Conservation (phyloP, 1,140 invertebrate species). For the Catajapyx aquilonaris region DNA sequence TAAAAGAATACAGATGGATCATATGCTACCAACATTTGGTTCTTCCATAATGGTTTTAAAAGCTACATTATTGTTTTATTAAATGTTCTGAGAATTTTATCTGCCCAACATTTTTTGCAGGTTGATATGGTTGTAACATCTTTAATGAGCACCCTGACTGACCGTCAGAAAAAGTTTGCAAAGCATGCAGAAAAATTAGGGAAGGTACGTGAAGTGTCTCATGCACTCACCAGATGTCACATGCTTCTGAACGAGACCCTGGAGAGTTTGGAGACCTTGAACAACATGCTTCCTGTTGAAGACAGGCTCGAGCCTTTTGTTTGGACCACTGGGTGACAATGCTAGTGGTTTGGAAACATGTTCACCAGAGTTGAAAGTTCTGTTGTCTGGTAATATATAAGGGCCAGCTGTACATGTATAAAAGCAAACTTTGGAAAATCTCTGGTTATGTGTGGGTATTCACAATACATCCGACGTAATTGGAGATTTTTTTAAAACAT, state of each 20-base stretch:
- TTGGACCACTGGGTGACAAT: constrained; percentile 60
- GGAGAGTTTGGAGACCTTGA: constrained; percentile 62
- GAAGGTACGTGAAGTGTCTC: constrained; percentile 51
- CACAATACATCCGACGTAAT: too few relatives aligned
- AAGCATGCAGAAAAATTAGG: constrained; percentile 64
- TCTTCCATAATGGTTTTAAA: too few relatives aligned
- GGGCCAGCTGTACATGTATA: too few relatives aligned
- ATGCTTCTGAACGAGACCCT: constrained; percentile 61
- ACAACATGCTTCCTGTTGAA: constrained; percentile 57
- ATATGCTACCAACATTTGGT: too few relatives aligned
- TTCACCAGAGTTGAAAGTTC: too few relatives aligned
- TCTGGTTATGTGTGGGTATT: too few relatives aligned
- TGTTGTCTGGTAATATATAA: too few relatives aligned
- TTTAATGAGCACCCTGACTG: constrained; percentile 42
- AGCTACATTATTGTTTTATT: constrained; percentile 3
- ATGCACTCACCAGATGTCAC: constrained; percentile 60
- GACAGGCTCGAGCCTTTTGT: constrained; percentile 74
- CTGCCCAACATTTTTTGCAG: constrained; percentile 29
- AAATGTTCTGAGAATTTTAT: too few relatives aligned
- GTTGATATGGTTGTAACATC: constrained; percentile 48
- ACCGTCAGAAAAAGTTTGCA: constrained; percentile 61
- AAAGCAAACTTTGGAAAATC: too few relatives aligned
- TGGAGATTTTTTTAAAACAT: too few relatives aligned
- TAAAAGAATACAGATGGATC: too few relatives aligned
- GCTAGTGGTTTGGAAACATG: too few relatives aligned